These are phyloP conservation scores for Limonius californicus DNA, from an alignment of 1,140 invertebrate genomes.

Conservation along the genomic window DNA sequence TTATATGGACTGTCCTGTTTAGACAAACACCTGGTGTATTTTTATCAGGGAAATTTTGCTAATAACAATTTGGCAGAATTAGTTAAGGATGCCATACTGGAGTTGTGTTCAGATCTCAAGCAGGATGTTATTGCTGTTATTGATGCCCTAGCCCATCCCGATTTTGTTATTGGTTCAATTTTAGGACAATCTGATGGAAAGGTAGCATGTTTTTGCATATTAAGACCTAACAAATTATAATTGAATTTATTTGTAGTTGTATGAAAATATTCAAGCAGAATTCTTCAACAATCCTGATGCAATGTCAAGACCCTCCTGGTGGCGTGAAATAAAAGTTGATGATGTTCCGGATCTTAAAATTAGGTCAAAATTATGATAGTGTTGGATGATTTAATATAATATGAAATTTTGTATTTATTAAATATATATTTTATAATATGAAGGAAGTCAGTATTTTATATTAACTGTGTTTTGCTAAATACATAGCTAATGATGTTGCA, in stretches of 20 bases:
- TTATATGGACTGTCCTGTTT: conserved; percentile 70
- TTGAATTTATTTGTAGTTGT: conserved; percentile 61
- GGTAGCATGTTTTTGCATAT: no score
- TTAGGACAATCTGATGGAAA: conserved; percentile 80
- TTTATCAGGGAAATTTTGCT: conserved; percentile 41
- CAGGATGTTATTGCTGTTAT: conserved; percentile 72
- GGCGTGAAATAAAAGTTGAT: conserved; percentile 63
- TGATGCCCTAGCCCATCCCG: conserved; percentile 83
- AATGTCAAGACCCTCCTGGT: conserved; percentile 73
- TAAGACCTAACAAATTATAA: neutral
- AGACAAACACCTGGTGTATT: conserved; percentile 65
- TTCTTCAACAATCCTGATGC: conserved; percentile 67
- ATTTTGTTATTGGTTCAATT: conserved; percentile 82
- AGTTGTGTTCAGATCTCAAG: conserved; percentile 68
- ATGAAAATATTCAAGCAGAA: conserved; percentile 75
- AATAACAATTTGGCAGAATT: conserved; percentile 48
- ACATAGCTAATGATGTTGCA: no score
- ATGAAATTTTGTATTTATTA: no score
- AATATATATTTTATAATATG: no score
- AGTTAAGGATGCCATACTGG: conserved; percentile 61
- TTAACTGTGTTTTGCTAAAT: no score
- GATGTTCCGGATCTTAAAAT: conserved; percentile 37
- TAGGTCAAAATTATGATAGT: conserved; percentile 27
- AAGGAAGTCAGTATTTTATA: no score
- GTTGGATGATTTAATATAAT: no score